Conservation (phyloP, 2,797 vertebrate genomes). For the Cynodonichthys magdalenae region DNA sequence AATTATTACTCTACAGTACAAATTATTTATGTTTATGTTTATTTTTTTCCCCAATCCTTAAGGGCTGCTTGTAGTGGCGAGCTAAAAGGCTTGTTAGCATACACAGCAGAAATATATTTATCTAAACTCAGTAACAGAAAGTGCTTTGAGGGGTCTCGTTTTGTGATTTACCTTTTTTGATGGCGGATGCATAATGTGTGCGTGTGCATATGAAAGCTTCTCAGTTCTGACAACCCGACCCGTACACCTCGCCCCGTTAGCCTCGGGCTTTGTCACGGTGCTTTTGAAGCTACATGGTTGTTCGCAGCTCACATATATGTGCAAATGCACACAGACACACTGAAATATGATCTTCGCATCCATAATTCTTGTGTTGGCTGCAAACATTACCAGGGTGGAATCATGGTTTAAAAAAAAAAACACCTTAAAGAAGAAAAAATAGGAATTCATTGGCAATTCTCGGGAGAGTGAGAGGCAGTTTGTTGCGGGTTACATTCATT, state of each 20-base stretch:
- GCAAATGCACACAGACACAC: slow-evolving; percentile 41
- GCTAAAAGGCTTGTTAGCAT: slow-evolving; percentile 20
- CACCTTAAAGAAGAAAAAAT: slow-evolving; percentile 62
- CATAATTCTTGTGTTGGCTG: slow-evolving; percentile 66
- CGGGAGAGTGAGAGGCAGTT: slow-evolving; percentile 40
- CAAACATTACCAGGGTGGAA: slow-evolving; percentile 53
- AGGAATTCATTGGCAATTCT: slow-evolving; percentile 61
- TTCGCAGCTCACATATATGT: slow-evolving; percentile 57
- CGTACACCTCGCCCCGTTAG: slow-evolving; percentile 36
- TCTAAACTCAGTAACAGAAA: slow-evolving; percentile 42
- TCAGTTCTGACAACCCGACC: slow-evolving; percentile 58
- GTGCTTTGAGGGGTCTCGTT: slow-evolving; percentile 29
- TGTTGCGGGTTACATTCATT: slow-evolving; percentile 10
- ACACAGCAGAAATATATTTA: slow-evolving; percentile 27
- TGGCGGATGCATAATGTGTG: slow-evolving; percentile 23
- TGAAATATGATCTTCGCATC: slow-evolving; percentile 52
- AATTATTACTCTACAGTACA: background rate
- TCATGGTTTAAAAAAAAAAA: slow-evolving; percentile 32
- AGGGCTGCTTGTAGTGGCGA: background rate
- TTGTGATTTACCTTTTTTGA: slow-evolving; percentile 47
- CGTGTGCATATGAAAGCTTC: slow-evolving; percentile 27
- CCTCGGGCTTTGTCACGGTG: slow-evolving; percentile 41
- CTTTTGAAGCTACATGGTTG: slow-evolving; percentile 64
- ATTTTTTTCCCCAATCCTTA: background rate
- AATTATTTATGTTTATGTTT: background rate